Base-by-base conservation (phyloP, 2,888 invertebrate genomes). In the Unio delphinus region DNA sequence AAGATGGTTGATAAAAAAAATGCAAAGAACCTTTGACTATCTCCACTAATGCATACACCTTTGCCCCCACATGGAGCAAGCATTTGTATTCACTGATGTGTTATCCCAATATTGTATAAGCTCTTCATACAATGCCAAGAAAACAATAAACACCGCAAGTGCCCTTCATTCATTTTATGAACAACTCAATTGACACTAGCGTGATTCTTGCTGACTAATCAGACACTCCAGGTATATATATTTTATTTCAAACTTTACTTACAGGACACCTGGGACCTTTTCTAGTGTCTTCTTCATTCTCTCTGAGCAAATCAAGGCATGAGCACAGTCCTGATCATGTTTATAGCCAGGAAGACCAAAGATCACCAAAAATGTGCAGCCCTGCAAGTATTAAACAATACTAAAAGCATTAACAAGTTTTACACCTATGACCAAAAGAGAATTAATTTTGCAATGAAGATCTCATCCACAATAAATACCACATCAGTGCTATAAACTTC, bases 331-430 rank as follows among this genome's bases (percentile, higher is more conserved):
- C 67, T 93, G 91, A 82, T 93, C 92, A 81, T 93, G 93, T 81
- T 92, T 92, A 69, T 92, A 93, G 18, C 93, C 93, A 26, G 92
- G 91, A 56, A 94, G 88, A 3, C 94, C 94, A 88, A 94, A 94
- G 65, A 93, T 90, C 0, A 93, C 92, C 64, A 93, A 87, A 76
- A 94, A 93, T 89, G 93, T 92, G 20, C 93, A 90, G 71, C 93
- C 93, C 88, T 92, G 71, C 45, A 64, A 68, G 45, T n/a, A 28
- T 34, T 57, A 34, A 58, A 23, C 20, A 20, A 61, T 59, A 17
- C 55, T 54, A 45, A 18, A 63, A 45, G 6, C 63, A 63, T 45
- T 20, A 63, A n/a, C 26, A 1, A 20, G 54, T 45, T 17, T 34
- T 7, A 34, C 8, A 34, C 34, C 34, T 34, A 34, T 8, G 34